Percentiles rank a stretch among this genome's conserved stretches.
These are phyloP conservation scores for Heterochromis multidens DNA, from an alignment of 2,113 vertebrate genomes.

Conservation along the genomic window DNA sequence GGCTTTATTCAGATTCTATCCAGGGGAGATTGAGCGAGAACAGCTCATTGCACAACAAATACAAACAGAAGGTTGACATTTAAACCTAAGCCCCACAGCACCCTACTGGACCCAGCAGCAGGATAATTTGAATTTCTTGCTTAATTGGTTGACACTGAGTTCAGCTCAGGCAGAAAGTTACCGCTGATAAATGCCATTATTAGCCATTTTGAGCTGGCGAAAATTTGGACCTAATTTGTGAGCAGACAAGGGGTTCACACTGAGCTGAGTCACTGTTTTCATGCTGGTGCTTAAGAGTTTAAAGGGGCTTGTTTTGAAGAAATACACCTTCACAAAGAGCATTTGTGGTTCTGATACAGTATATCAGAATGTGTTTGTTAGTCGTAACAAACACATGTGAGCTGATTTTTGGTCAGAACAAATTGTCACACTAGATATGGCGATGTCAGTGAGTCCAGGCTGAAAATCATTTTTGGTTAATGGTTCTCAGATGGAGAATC, in stretches of 20 bases:
- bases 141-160: slow-evolving; percentile 60
- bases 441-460: not conserved
- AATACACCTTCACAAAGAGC: not conserved
- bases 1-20: slow-evolving; percentile 16
- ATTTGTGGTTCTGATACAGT: not conserved
- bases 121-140: slow-evolving; percentile 51
- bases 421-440: not conserved
- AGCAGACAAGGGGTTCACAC: not conserved
- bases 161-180: slow-evolving; percentile 24
- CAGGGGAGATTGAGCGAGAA: not conserved
- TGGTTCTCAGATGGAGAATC: not conserved
- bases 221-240: slow-evolving; percentile 29
- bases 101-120: slow-evolving; percentile 26
- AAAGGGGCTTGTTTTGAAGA: not conserved
- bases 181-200: slow-evolving; percentile 32
- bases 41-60: slow-evolving; percentile 14
- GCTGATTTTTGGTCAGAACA: too few species aligned
- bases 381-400: too few species aligned
- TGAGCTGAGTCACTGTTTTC: not conserved
- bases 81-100: slow-evolving; percentile 45
- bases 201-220: not conserved
- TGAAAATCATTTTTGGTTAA: not conserved
- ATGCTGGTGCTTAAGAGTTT: not conserved
- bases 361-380: not conserved
- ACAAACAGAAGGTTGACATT: slow-evolving; percentile 64